Conservation (phyloP, 2,797 vertebrate genomes). For the Mustela erminea region DNA sequence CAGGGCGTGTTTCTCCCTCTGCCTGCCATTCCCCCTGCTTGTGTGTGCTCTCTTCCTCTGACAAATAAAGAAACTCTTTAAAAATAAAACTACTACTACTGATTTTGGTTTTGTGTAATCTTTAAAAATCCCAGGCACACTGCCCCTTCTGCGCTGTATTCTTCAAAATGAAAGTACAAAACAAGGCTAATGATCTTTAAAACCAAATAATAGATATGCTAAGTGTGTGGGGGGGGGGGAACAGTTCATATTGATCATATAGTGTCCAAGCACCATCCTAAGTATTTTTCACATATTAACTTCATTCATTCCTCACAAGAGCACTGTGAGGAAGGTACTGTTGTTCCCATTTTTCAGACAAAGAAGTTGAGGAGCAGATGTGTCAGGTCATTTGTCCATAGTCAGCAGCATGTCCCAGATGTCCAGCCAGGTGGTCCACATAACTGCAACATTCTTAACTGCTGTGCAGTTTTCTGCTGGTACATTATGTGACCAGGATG, state of each 20-base stretch:
- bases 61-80: background rate
- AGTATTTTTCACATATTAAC: background rate
- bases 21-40: too few species aligned
- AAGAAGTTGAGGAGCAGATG: background rate
- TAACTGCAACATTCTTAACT: too few species aligned
- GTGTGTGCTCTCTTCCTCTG: background rate
- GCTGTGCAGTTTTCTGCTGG: background rate
- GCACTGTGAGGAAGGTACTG: background rate
- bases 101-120: background rate
- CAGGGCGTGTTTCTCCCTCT: too few species aligned
- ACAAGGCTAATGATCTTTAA: background rate
- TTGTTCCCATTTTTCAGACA: background rate
- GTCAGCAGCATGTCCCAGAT: background rate
- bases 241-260: background rate
- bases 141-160: background rate
- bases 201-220: background rate
- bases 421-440: too few species aligned
- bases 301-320: background rate
- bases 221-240: background rate
- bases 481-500: background rate
- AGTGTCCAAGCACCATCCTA: background rate
- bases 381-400: background rate
- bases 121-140: background rate
- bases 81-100: background rate
- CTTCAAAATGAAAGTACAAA: background rate